Percentiles rank a stretch among this genome's conserved stretches.
Conservation (phyloP, 2,113 vertebrate genomes). For the Choloepus hoffmanni region DNA sequence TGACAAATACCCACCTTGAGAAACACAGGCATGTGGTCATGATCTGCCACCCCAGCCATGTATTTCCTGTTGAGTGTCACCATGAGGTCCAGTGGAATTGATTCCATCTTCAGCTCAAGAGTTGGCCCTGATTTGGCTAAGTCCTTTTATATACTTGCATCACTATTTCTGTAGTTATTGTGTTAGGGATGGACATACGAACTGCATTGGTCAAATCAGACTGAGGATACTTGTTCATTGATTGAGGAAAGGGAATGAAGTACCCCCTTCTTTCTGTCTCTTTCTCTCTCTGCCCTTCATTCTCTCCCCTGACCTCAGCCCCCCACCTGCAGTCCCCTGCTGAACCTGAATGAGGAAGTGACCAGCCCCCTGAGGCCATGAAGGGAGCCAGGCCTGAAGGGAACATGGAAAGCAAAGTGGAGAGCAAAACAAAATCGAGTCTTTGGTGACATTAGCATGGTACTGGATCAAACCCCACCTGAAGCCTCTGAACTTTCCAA, state of each 20-base stretch:
- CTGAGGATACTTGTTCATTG: neutral
- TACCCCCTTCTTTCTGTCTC: neutral
- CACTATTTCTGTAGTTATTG: neutral
- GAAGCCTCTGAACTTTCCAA: conserved; percentile 5
- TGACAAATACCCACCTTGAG: neutral
- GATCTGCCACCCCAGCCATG: neutral
- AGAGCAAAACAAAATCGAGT: neutral
- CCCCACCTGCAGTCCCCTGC: rapidly evolving
- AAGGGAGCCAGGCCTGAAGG: neutral
- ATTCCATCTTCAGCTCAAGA: neutral
- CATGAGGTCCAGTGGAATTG: neutral
- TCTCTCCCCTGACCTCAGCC: neutral
- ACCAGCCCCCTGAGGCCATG: neutral
- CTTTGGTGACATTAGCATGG: neutral
- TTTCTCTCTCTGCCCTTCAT: neutral
- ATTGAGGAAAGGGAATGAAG: neutral
- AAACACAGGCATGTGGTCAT: neutral
- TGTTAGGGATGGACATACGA: neutral
- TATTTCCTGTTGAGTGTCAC: neutral
- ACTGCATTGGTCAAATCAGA: neutral
- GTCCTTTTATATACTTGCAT: neutral
- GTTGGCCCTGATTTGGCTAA: neutral
- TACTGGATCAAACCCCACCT: conserved; percentile 21
- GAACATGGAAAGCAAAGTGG: neutral
- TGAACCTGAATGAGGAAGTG: neutral